Percentiles rank a stretch among this genome's conserved stretches.
Evolutionary conservation across 2,113 vertebrate species (phyloP).

Genomic region (Himantopus leucocephalus): DNA sequence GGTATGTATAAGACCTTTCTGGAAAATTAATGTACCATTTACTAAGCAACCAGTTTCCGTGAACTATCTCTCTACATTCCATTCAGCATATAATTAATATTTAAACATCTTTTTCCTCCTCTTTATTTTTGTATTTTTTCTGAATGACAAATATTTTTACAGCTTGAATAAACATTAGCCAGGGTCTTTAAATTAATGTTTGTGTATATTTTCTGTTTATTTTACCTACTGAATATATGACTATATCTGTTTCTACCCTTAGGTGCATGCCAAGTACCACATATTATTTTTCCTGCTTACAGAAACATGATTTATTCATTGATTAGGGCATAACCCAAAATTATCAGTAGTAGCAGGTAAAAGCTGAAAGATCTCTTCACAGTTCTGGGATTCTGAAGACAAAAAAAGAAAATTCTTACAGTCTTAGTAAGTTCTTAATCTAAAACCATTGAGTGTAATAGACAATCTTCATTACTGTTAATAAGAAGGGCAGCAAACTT

Average conservation of each 20-base stretch:
- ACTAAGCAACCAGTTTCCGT: background rate
- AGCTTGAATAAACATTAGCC: slow-evolving; percentile 38
- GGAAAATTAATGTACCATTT: slow-evolving; percentile 36
- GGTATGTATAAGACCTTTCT: background rate
- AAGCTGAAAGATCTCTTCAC: background rate
- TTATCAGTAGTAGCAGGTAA: background rate
- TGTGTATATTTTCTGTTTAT: slow-evolving; percentile 28
- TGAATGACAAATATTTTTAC: slow-evolving; percentile 53
- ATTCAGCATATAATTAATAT: slow-evolving; percentile 53
- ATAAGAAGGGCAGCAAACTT: background rate
- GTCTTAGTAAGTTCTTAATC: background rate
- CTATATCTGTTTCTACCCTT: background rate
- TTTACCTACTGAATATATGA: background rate
- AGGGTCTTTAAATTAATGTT: slow-evolving; percentile 15
- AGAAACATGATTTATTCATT: background rate
- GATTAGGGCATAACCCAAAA: background rate
- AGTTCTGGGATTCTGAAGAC: background rate
- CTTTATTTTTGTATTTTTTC: slow-evolving; percentile 37
- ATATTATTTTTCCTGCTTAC: background rate
- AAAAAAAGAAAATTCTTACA: background rate
- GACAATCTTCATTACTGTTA: background rate
- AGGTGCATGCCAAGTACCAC: background rate
- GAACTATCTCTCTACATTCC: background rate
- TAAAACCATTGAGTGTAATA: background rate
- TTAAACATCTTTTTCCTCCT: slow-evolving; percentile 15